Base-by-base conservation (phyloP, 2,797 vertebrate species). In the Brachyalestes nurse region DNA sequence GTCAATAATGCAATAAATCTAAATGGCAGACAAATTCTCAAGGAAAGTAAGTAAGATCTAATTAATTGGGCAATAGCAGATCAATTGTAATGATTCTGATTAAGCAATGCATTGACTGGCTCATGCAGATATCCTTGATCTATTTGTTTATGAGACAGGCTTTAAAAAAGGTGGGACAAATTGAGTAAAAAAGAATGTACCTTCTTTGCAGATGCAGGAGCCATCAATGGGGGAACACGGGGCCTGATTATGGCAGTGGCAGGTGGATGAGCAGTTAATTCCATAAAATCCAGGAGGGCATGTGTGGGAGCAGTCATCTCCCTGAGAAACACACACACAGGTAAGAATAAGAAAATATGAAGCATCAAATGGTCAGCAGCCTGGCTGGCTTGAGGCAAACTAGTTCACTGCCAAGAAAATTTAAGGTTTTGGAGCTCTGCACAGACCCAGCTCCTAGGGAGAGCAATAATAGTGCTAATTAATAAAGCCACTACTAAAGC, bases 171-270 rank as follows among this genome's bases (percentile, higher is more conserved):
- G 12, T 21, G 51, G 78, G 34, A 25, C 47, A 62, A 49, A 70
- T 25, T 34, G 45, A 64, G 55, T 47, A 34, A 12, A 19, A 66
- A 25, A 84, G 58, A 57, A 45, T 51, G 82, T 95, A 99, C 98
- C 98, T 95, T 97, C 97, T 89, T 88, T 96, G 93, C 98, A 99
- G 87, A 95, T 88, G 83, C 98, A 99, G 82, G 95, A 95, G n/a
- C 98, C 98, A 1, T 99, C 96, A 60, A 94, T 87, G 0, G 96
- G 95, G 77, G 96, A 98, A 88, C 98, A 99, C 38, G 92, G 82
- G 0, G 95, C 97, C 0, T 93, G 92, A 0, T 99, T 97, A 84
- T 91, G 92, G 91, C 98, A 99, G 89, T 92, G 93, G 82, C 98
- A 99, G 47, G 95, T 87, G 0, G 93, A 97, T 0, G 96, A 96